Evolutionary conservation across 2,888 invertebrate species (phyloP), one percentile per base, ranked within the genome.

Genomic region (Epistrophe grossulariae): DNA sequence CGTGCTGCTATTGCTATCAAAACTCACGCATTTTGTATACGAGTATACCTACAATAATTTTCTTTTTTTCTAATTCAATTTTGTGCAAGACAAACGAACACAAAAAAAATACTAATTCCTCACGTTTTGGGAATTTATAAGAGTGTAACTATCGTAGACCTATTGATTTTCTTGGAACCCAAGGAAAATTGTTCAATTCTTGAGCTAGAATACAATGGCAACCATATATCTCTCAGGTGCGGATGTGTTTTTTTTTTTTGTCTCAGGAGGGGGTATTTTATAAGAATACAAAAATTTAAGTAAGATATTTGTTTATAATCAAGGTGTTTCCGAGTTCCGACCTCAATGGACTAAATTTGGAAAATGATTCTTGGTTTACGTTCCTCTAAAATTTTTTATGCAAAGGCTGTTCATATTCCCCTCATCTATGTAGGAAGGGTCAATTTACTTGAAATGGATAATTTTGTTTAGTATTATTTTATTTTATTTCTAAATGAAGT

Each of bases 91-190:
- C 11, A 38, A 62, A 13, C 2, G 11, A 38, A 17, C 11, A 11
- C 48, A 79, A 76, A 72, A 50, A 68, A 11, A 74, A 77, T 78
- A 73, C 66, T 83, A 76, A 87, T 87, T 87, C 83, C 59, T 76
- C 87, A 87, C 87, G 83, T 76, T 83, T 83, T 74, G 74, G 40
- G 83, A 79, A 83, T 79, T 59, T 35, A 40, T 4, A 45, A 64
- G 50, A 68, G 50, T 50, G 68, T 68, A 50, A 50, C 35, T 35
- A 68, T 68, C 43, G 64, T 64, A 17, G 28, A 35, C 17, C 1
- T 19, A 17, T 19, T 4, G 50, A 31, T 48, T 17, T 68, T 43
- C 50, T 50, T 50, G 38, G 35, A 50, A 68, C 2, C 4, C 11
- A 48, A 8, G 50, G 38, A 68, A 68, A 68, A 68, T 50, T 38